Evolutionary conservation across 2,888 invertebrate species (phyloP).

Genomic region (Oligia fasciuncula): DNA sequence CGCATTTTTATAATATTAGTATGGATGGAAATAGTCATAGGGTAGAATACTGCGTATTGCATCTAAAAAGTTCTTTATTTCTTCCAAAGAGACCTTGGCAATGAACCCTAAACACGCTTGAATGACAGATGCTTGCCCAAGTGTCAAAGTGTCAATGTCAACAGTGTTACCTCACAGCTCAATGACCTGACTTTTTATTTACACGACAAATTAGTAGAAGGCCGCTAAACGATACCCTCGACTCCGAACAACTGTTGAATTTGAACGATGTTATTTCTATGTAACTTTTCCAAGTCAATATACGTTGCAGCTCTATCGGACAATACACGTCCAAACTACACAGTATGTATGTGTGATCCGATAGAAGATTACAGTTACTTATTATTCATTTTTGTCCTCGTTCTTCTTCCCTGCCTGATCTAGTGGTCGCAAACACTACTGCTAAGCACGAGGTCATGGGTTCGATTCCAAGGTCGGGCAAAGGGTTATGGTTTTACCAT

Average conservation of each 20-base stretch:
- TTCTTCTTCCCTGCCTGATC: no score
- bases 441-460: not conserved
- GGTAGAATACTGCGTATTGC: not conserved
- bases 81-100: conserved; percentile 3
- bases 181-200: conserved; percentile 35
- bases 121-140: not conserved
- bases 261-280: not conserved
- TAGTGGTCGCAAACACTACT: not conserved
- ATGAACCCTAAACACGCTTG: conserved; percentile 11
- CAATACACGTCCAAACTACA: not conserved
- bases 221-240: conserved; percentile 12
- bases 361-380: not conserved
- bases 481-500: not conserved
- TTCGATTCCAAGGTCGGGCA: rapidly evolving
- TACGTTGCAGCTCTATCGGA: not conserved
- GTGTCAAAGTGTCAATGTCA: conserved; percentile 43
- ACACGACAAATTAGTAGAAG: conserved; percentile 19
- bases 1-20: no score
- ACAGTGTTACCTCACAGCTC: conserved; percentile 33
- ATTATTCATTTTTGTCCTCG: not conserved
- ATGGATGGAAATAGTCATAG: no score
- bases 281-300: not conserved
- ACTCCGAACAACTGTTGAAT: conserved; percentile 14
- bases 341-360: not conserved
- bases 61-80: not conserved